A percentile compares a stretch with the other conserved stretches of the same genome.
Evolutionary conservation across 2,888 invertebrate species (phyloP).

Genomic region (Drosophila pseudotakahashii): DNA sequence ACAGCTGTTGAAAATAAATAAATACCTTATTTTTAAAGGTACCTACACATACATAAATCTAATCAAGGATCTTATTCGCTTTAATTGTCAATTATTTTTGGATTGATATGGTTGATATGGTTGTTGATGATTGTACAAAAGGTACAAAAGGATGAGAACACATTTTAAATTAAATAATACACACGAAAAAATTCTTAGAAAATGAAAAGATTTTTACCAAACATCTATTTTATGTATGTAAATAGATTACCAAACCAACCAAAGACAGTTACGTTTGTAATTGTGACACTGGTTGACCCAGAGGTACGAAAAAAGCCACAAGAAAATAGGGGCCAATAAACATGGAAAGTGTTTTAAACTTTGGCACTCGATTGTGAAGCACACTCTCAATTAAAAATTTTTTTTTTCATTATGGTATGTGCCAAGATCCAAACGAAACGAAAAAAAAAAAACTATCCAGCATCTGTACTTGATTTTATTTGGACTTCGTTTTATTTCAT

Average conservation of each 20-base stretch:
- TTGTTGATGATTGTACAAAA: not conserved
- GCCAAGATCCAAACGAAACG: not conserved
- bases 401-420: not conserved
- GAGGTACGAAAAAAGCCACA: constrained; percentile 1
- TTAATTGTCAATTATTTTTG: constrained; percentile 18
- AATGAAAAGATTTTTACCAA: too few species aligned
- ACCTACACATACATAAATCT: not conserved
- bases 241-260: constrained; percentile 12
- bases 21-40: constrained; percentile 3
- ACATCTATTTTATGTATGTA: not conserved
- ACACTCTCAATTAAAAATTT: constrained; percentile 13
- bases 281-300: constrained; percentile 24
- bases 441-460: constrained; percentile 9
- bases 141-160: not conserved
- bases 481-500: constrained; percentile 17
- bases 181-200: not conserved
- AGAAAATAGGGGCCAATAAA: constrained; percentile 8
- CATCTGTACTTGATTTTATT: constrained; percentile 39
- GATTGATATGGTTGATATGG: too few species aligned
- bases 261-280: not conserved
- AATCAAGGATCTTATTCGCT: constrained; percentile 10
- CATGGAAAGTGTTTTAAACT: constrained; percentile 40
- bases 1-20: constrained; percentile 3
- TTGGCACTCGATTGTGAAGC: constrained; percentile 30
- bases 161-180: not conserved